Evolutionary conservation across 2,888 invertebrate genomes (phyloP), one percentile per base, ranked within the genome.

Genomic region (Artemia sp.): DNA sequence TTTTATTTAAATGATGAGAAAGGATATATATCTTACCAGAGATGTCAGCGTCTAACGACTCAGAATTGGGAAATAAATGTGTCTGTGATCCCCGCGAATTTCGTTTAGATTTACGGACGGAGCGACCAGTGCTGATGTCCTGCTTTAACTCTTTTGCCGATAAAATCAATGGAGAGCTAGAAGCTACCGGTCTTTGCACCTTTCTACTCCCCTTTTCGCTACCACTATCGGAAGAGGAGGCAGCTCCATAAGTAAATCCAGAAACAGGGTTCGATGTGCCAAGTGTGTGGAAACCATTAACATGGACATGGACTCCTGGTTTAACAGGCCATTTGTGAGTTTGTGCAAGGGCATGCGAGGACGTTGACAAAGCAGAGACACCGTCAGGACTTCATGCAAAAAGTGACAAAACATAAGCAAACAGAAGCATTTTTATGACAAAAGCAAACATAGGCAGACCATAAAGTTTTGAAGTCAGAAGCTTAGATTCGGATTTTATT

Each of bases 231-330:
- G 70, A 24, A 67, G 66, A 19, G 67, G 52, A 11, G 52, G 67
- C 52, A 68, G 74, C 74, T 72, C 75, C 75, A 68, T 75, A 75
- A 69, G 74, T 74, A 72, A 75, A 75, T 24, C 75, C 75, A 70
- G 73, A 74, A 53, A 74, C 74, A 52, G 74, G 73, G 70, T 73
- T 74, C 11, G 74, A 73, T 71, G 73, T 73, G 64, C 75, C 75
- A 68, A 83, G 79, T 74, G 87, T 88, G 78, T 89, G 87, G 78
- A 87, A 85, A 70, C 89, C 88, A 80, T 90, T 90, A 50, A 91
- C 87, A 77, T 92, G 92, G 68, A 92, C 87, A 76, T 92, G 82
- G 70, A 92, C 90, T 69, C 92, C 92, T 4, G 92, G 91, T 76
- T 89, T 87, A 72, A 91, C 79, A 10, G 92, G 92, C 92, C 92